phyloP scores from a whole-genome alignment of 2,113 vertebrate genomes.

The Cacatua alba region DNA sequence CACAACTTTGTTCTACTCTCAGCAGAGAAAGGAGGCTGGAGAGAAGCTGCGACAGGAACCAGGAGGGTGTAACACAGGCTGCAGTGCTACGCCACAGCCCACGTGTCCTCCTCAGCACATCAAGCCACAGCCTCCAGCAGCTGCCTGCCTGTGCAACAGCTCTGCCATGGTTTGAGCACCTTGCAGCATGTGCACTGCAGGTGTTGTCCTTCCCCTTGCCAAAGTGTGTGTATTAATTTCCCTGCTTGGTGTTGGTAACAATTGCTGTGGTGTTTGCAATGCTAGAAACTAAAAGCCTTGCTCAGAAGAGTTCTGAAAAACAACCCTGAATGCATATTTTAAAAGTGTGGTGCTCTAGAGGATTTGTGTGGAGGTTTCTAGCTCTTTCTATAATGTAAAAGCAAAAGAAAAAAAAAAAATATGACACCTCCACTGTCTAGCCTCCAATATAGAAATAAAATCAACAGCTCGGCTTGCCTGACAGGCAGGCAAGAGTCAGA shows the following conservation, averaged over 20 bases:
- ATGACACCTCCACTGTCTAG: background rate
- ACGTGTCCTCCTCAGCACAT: fast-evolving
- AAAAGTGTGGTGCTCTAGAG: background rate
- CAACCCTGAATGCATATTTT: fast-evolving
- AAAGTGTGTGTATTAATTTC: fast-evolving
- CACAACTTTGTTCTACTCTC: background rate
- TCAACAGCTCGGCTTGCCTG: background rate
- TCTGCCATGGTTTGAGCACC: fast-evolving
- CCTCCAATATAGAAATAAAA: background rate
- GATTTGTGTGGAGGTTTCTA: background rate
- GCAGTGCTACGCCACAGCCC: background rate
- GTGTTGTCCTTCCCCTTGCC: background rate
- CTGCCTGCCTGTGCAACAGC: background rate
- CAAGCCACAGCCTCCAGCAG: background rate
- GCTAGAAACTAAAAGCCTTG: background rate
- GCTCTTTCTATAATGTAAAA: background rate
- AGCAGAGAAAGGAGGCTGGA: background rate
- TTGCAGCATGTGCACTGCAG: fast-evolving
- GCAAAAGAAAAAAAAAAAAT: background rate
- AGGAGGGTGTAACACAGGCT: fast-evolving
- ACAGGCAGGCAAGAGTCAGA: conserved; percentile 3
- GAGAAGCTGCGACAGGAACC: background rate
- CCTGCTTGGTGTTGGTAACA: fast-evolving
- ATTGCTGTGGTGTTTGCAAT: background rate
- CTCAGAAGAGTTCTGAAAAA: background rate